These are phyloP conservation scores for Holothuria leucospilota DNA, from an alignment of 53 echinoderm and acorn worm species.

Conservation along the genomic window DNA sequence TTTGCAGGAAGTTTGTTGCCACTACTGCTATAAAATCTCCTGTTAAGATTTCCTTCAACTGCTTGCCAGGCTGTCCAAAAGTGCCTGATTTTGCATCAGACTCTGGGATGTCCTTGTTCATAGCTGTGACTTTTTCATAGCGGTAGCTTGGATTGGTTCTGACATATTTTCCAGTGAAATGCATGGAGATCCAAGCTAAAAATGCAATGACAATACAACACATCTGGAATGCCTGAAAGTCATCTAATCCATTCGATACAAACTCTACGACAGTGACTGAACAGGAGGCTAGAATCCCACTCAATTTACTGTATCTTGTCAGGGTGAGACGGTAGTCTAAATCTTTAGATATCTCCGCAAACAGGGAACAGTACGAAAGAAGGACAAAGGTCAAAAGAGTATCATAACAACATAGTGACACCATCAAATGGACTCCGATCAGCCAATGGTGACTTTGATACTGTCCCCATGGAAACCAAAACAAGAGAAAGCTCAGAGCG, in stretches of 20 bases:
- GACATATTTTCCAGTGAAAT: slow-evolving; percentile 84
- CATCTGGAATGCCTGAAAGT: slow-evolving; percentile 83
- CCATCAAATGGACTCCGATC: slow-evolving; percentile 77
- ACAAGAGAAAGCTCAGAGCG: slow-evolving; percentile 80
- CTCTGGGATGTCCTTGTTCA: background rate
- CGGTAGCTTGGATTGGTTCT: slow-evolving; percentile 32
- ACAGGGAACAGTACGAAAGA: slow-evolving; percentile 84
- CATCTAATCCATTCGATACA: slow-evolving; percentile 79
- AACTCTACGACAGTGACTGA: slow-evolving; percentile 77
- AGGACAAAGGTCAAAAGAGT: slow-evolving; percentile 85
- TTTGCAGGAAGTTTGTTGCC: slow-evolving; percentile 79
- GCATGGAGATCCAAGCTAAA: slow-evolving; percentile 84
- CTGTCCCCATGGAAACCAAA: slow-evolving; percentile 96
- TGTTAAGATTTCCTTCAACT: slow-evolving; percentile 77
- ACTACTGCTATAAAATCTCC: slow-evolving; percentile 84
- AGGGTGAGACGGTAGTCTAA: slow-evolving; percentile 82
- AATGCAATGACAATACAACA: slow-evolving; percentile 83
- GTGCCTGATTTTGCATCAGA: slow-evolving; percentile 1
- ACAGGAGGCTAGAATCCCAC: slow-evolving; percentile 71
- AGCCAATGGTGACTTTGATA: slow-evolving; percentile 76
- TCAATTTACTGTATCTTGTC: slow-evolving; percentile 78
- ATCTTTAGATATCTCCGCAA: slow-evolving; percentile 85
- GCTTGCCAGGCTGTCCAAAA: slow-evolving; percentile 40
- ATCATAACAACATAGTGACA: slow-evolving; percentile 83
- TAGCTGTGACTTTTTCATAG: background rate